Evolutionary conservation across 1,140 invertebrate genomes (phyloP), one percentile per base, ranked within the genome.

Genomic region (Calephelis virginiensis): DNA sequence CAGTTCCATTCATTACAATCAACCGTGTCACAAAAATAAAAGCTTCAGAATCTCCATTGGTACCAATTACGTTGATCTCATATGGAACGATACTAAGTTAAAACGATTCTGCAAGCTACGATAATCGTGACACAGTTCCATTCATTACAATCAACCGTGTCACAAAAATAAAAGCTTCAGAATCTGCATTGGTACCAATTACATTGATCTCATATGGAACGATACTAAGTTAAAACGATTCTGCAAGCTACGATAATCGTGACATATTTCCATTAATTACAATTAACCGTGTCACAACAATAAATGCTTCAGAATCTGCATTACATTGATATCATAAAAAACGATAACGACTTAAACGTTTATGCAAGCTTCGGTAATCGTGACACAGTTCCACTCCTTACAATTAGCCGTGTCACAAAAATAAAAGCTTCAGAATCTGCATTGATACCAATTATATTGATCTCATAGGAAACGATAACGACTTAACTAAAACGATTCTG

Each of bases 401-500:
- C 12, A 13, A 49, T 13, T 13, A 49, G n/a, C 4, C 6, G 40
- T 43, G 40, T 43, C 40, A 43, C 40, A 43, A 43, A 43, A 43
- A 7, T 7, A 9, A 43, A 43, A 43, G 40, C 40, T 28, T 56
- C 9, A 37, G 28, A 56, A 56, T 17, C 53, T 28, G 12, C 53
- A 56, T 37, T 17, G 12, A 53, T 53, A 28, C 53, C 53, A 56
- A 37, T 37, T 28, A 56, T 10, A 11, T 28, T 38, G 53, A 56
- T 56, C 53, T 56, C 53, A 7, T 12, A 53, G 17, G 17, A 4
- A 53, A 28, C 50, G 50, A 59, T 59, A 37, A 6, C 53, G 53
- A 59, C 37, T 59, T 59, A 59, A 59, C 53, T 59, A 37, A 59
- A 59, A 38, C 53, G 53, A 59, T 59, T 59, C 53, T 37, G 0